These are phyloP conservation scores for Drosophila anceps DNA, from an alignment of 2,888 invertebrate genomes.

Conservation along the genomic window DNA sequence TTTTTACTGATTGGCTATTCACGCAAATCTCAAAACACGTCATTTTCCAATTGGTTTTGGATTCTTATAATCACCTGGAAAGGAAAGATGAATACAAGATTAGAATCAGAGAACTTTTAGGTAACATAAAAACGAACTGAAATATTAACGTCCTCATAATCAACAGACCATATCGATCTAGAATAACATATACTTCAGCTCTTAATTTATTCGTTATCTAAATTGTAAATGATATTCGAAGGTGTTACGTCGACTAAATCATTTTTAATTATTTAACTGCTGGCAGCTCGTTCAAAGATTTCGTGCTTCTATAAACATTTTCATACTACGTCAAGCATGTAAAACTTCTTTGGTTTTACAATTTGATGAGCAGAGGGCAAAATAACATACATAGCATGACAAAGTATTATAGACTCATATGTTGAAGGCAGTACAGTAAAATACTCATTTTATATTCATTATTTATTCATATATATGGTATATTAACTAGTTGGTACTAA, in stretches of 20 bases:
- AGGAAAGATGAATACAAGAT: not conserved
- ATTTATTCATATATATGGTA: not conserved
- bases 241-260: conserved; percentile 1
- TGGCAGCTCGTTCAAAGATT: conserved; percentile 29
- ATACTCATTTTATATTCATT: not conserved
- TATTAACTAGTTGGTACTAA: not conserved
- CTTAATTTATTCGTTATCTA: not conserved
- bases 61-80: conserved; percentile 49
- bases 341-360: conserved; percentile 31
- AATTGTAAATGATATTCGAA: not conserved
- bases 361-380: conserved; percentile 4
- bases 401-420: not conserved
- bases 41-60: conserved; percentile 43
- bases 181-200: not conserved
- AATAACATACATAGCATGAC: not conserved
- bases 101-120: not conserved
- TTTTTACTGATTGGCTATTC: conserved; percentile 32
- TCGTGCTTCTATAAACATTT: conserved; percentile 41
- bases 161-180: not conserved
- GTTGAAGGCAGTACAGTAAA: not conserved
- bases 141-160: not conserved
- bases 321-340: conserved; percentile 71
- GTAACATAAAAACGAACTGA: not conserved
- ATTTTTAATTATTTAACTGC: not conserved
- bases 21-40: conserved; percentile 30